These are phyloP conservation scores for Phylloscopus whistleri DNA, from an alignment of 2,113 vertebrate genomes.

Conservation along the genomic window DNA sequence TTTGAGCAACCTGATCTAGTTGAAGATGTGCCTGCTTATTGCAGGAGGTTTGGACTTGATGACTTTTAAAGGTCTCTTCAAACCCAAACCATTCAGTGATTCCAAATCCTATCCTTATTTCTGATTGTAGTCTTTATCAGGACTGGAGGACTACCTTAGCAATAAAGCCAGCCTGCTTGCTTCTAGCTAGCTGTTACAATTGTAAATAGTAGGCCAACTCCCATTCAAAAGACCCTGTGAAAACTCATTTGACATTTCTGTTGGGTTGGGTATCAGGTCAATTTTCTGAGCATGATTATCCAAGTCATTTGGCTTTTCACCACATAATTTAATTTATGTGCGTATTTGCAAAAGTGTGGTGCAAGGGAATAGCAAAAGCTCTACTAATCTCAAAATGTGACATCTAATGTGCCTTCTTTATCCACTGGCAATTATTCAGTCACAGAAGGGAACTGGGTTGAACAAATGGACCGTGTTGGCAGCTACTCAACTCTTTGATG, in stretches of 20 bases:
- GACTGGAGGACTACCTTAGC: not conserved
- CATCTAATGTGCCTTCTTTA: not conserved
- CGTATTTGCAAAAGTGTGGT: not conserved
- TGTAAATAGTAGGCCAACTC: not conserved
- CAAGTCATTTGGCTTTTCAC: slow-evolving; percentile 6
- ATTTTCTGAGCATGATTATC: not conserved
- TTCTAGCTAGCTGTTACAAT: not conserved
- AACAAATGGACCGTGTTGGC: slow-evolving; percentile 14
- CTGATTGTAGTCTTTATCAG: not conserved
- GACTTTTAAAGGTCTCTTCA: not conserved
- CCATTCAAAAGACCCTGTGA: not conserved
- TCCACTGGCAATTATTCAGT: slow-evolving; percentile 3
- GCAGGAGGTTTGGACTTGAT: not conserved
- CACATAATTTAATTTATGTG: not conserved
- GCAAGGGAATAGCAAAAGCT: not conserved
- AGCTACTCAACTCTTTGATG: slow-evolving; percentile 20
- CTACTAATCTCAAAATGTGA: slow-evolving; percentile 13
- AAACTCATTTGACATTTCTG: not conserved
- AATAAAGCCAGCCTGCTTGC: not conserved
- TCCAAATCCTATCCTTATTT: not conserved
- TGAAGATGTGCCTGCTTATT: not conserved
- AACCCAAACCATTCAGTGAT: not conserved
- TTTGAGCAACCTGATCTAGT: not conserved
- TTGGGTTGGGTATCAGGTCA: not conserved
- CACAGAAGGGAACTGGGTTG: not conserved